Evolutionary conservation across 2,888 invertebrate genomes (phyloP).

Genomic region (Sturmia bella): DNA sequence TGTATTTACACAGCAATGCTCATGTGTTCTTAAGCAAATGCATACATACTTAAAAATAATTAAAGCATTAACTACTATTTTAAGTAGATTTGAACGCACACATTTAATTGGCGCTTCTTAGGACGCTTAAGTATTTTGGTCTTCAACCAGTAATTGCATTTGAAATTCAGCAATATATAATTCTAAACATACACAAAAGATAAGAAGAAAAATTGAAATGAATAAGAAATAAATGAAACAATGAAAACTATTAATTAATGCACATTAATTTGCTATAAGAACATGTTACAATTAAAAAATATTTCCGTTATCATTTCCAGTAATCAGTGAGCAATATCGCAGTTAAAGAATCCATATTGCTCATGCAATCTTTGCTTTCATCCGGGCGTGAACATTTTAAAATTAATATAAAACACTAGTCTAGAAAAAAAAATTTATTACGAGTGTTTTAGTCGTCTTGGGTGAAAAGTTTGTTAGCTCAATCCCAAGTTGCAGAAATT

Average conservation of each 20-base stretch:
- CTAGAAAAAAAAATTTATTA: no score
- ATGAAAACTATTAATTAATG: conserved; percentile 20
- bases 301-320: conserved; percentile 53
- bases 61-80: conserved; percentile 22
- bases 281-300: conserved; percentile 53
- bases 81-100: conserved; percentile 12
- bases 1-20: neutral
- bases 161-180: neutral
- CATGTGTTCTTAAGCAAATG: conserved; percentile 1
- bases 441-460: no score
- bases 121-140: neutral
- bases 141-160: neutral
- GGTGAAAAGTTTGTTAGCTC: no score
- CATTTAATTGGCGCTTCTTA: conserved; percentile 27
- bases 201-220: neutral
- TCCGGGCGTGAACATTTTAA: no score
- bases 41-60: conserved; percentile 23
- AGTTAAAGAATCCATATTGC: no score
- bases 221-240: conserved; percentile 1
- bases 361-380: no score
- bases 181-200: neutral
- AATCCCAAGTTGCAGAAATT: no score
- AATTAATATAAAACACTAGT: no score
- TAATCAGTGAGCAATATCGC: conserved; percentile 16
- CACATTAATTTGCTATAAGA: conserved; percentile 21